These are phyloP conservation scores for Blastobasis lacticolella DNA, from an alignment of 2,888 invertebrate species.

Conservation along the genomic window DNA sequence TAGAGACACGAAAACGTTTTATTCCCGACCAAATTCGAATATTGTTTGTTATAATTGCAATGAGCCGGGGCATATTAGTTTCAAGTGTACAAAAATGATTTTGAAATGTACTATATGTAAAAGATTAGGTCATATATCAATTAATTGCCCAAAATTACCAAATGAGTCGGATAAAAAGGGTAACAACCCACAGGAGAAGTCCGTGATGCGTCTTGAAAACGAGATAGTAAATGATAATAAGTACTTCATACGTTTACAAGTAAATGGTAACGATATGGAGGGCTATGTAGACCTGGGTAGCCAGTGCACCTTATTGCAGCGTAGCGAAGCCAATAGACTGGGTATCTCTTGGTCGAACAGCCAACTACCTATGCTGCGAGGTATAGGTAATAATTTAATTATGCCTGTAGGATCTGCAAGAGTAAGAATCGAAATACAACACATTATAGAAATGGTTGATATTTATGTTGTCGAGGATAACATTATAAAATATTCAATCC, in stretches of 20 bases:
- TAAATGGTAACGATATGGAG: constrained; percentile 1
- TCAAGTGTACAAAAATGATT: constrained; percentile 4
- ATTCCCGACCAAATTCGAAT: not conserved
- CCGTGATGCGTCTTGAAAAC: not conserved
- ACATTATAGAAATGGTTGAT: not conserved
- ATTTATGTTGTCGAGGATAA: not conserved
- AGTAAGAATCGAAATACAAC: not conserved
- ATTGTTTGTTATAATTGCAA: constrained; percentile 4
- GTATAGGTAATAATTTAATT: constrained; percentile 6
- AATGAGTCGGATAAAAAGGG: not conserved
- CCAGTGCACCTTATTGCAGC: constrained; percentile 9
- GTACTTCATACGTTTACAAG: constrained; percentile 4
- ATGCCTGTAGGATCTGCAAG: constrained; percentile 1
- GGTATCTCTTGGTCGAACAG: not conserved
- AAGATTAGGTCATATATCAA: constrained; percentile 2
- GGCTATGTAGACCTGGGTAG: constrained; percentile 14
- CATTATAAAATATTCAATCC: not conserved
- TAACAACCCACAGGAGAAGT: not conserved
- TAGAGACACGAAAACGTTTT: not conserved
- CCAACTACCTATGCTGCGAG: constrained; percentile 6
- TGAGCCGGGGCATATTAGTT: constrained; percentile 3
- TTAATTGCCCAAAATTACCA: not conserved
- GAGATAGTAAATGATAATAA: constrained; percentile 3
- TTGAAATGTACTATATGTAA: constrained; percentile 4
- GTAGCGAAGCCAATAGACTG: not conserved